Conservation (phyloP, 2,113 vertebrate species). For the Lonchura striata region DNA sequence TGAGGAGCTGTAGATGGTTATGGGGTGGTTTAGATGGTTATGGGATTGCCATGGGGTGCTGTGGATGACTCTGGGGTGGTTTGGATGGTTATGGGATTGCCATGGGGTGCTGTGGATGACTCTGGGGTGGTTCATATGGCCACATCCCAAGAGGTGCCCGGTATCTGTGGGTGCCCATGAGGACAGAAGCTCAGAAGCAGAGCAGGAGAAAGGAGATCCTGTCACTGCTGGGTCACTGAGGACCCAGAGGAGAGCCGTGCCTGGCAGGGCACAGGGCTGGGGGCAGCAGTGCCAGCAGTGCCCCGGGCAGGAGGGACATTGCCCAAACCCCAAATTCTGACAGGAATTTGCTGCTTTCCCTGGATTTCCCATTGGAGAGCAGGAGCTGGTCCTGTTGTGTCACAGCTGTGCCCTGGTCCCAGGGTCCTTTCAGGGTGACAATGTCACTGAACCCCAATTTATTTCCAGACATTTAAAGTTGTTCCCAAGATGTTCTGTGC, state of each 20-base stretch:
- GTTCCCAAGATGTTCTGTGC: accelerated
- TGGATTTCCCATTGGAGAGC: background rate
- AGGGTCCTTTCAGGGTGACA: background rate
- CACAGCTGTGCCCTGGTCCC: background rate
- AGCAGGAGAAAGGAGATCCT: background rate
- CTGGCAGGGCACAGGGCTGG: accelerated
- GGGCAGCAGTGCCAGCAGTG: background rate
- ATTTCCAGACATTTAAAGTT: accelerated
- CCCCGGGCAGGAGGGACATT: background rate
- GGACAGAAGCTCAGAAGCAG: background rate
- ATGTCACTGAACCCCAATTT: accelerated
- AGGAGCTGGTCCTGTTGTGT: background rate
- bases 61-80: background rate
- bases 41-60: too few species aligned
- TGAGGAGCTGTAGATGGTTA: accelerated
- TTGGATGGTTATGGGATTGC: background rate
- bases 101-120: too few species aligned
- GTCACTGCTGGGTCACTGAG: accelerated
- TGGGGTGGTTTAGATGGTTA: accelerated
- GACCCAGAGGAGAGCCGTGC: background rate
- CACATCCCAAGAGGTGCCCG: accelerated
- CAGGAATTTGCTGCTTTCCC: background rate
- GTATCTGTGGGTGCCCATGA: accelerated
- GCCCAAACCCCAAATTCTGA: accelerated
- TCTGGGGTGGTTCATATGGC: background rate